A percentile compares a stretch with the other conserved stretches of the same genome.
These are phyloP conservation scores for Xestia c-nigrum DNA, from an alignment of 2,888 invertebrate genomes.

Conservation along the genomic window DNA sequence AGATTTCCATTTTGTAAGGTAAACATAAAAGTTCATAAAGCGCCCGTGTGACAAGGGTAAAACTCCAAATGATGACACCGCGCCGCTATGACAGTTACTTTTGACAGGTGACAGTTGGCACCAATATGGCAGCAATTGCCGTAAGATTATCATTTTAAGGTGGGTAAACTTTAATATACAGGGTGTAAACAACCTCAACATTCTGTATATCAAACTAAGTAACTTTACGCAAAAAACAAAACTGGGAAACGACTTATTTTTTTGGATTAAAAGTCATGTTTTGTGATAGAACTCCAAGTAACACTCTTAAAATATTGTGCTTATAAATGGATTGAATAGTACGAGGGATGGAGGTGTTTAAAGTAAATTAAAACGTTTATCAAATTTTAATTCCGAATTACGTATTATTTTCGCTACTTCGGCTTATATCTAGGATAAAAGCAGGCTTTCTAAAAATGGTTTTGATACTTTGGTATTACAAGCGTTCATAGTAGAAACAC, in stretches of 20 bases:
- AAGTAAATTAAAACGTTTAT: neutral
- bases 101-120: slow-evolving; percentile 71
- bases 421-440: neutral
- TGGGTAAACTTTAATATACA: slow-evolving; percentile 8
- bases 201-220: too few species aligned
- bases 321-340: too few species aligned
- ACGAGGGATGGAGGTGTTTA: too few species aligned
- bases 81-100: slow-evolving; percentile 62
- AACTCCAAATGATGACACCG: slow-evolving; percentile 68
- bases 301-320: too few species aligned
- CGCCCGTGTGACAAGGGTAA: slow-evolving; percentile 70
- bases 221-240: too few species aligned
- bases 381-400: neutral
- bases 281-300: too few species aligned
- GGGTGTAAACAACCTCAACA: too few species aligned
- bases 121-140: slow-evolving; percentile 63
- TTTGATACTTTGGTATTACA: neutral
- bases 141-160: slow-evolving; percentile 15
- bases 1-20: slow-evolving; percentile 64
- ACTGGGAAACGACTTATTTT: too few species aligned
- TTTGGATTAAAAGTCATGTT: too few species aligned
- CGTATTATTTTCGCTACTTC: neutral
- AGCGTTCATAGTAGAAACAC: neutral
- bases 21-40: slow-evolving; percentile 64
- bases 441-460: neutral